Evolutionary conservation across 2,888 invertebrate genomes (phyloP), one percentile per base, ranked within the genome.

Genomic region (Acleris emargana): DNA sequence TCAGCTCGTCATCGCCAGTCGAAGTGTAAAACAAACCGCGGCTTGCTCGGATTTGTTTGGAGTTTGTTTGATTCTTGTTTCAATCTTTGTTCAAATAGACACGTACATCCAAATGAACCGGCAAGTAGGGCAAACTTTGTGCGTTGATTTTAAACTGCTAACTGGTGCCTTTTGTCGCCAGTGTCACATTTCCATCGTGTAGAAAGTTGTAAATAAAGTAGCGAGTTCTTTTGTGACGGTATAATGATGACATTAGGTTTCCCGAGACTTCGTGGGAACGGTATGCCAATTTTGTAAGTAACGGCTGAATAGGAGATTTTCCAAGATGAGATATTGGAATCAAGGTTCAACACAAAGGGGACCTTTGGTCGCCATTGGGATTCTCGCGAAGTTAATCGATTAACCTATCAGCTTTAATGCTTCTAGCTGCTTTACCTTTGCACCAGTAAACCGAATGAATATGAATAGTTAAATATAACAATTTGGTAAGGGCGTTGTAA

Each of bases 121-220:
- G 72, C 74, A 76, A 77, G 74, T 72, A 67, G 67, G 64, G 62
- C 70, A 69, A 78, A 78, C 73, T 78, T 78, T 66, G 71, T 67
- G 69, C 71, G 70, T 68, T 62, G 64, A 73, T 75, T 76, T 76
- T 70, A 75, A 59, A 74, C 71, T 69, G 67, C 62, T 69, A 70
- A 72, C 67, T 58, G 71, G 72, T 67, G 72, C 75, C 73, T 76
- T 81, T 76, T 74, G 75, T 73, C 70, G 54, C 68, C 73, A 71
- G 75, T 73, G 77, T 78, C 72, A 73, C 72, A 73, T 76, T 78
- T 73, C 73, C 73, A 77, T 72, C 73, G 62, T 72, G 60, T 58
- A 67, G 62, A 67, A 71, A 71, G 67, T 71, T 72, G 62, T 70
- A 67, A 72, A 73, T 64, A 67, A 70, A 67, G 68, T 55, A 64